Conservation (phyloP, 2,113 vertebrate species). For the Gnathonemus longibarbis region DNA sequence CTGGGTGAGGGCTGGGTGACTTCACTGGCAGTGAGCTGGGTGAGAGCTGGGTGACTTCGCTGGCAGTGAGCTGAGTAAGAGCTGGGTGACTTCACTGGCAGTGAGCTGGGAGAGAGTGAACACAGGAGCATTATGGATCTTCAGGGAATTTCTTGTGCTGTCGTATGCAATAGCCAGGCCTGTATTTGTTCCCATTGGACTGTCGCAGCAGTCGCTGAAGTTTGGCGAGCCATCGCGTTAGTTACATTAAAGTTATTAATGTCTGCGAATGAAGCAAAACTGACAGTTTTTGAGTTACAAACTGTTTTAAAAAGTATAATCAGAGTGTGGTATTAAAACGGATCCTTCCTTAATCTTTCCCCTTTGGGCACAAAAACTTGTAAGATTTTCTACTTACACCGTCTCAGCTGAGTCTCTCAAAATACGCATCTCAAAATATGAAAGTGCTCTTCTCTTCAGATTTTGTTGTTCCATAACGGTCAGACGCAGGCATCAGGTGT, state of each 20-base stretch:
- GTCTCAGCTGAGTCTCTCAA: conserved; percentile 53
- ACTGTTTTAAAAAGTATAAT: conserved; percentile 33
- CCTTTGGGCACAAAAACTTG: conserved; percentile 45
- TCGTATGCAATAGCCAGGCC: neutral
- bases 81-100: too few species aligned
- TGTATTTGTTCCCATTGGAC: conserved; percentile 39
- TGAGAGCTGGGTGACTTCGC: too few species aligned
- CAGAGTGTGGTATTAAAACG: neutral
- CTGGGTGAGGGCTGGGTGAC: too few species aligned
- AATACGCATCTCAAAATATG: conserved; percentile 44
- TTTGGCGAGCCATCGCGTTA: conserved; percentile 35
- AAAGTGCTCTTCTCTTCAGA: conserved; percentile 42
- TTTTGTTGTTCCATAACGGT: conserved; percentile 42
- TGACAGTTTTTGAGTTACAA: conserved; percentile 45
- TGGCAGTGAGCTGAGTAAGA: too few species aligned
- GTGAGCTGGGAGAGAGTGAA: neutral
- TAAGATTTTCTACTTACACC: conserved; percentile 42
- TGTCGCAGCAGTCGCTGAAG: conserved; percentile 43
- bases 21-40: too few species aligned
- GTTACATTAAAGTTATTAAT: conserved; percentile 38
- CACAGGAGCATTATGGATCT: neutral
- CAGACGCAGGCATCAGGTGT: conserved; percentile 64
- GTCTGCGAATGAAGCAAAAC: conserved; percentile 53
- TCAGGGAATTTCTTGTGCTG: neutral
- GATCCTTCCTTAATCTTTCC: conserved; percentile 52